phyloP scores from a whole-genome alignment of 2,113 vertebrate genomes.

The Nettapus auritus region DNA sequence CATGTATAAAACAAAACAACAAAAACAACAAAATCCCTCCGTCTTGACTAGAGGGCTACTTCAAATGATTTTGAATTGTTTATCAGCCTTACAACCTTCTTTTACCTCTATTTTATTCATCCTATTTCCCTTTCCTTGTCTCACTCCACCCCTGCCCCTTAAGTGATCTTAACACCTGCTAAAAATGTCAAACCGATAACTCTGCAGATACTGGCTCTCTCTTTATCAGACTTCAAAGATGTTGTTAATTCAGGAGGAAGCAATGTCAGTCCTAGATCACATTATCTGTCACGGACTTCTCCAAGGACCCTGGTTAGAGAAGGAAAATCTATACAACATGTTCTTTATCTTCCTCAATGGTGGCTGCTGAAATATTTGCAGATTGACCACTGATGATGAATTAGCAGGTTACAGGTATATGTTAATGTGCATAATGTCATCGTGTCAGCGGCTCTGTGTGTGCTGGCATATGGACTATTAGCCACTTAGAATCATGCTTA shows the following conservation, averaged over 20 bases:
- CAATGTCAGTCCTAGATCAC: neutral
- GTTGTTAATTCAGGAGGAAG: slow-evolving; percentile 32
- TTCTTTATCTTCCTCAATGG: slow-evolving; percentile 28
- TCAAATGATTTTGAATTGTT: neutral
- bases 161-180: neutral
- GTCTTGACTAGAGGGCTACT: neutral
- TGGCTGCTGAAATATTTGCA: slow-evolving; percentile 43
- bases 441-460: neutral
- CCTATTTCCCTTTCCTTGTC: neutral
- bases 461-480: neutral
- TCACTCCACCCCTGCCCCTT: neutral
- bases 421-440: neutral
- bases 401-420: neutral
- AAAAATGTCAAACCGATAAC: neutral
- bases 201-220: neutral
- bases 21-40: neutral
- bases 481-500: neutral
- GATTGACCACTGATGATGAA: slow-evolving; percentile 18
- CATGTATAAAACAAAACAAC: neutral
- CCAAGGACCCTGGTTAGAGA: neutral
- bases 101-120: slow-evolving; percentile 14
- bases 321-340: slow-evolving; percentile 45
- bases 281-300: slow-evolving; percentile 35
- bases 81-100: neutral
- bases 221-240: slow-evolving; percentile 1